These are phyloP conservation scores for Phenganax stokvisi DNA, from an alignment of 92 coral and sea anemone species.

Conservation along the genomic window DNA sequence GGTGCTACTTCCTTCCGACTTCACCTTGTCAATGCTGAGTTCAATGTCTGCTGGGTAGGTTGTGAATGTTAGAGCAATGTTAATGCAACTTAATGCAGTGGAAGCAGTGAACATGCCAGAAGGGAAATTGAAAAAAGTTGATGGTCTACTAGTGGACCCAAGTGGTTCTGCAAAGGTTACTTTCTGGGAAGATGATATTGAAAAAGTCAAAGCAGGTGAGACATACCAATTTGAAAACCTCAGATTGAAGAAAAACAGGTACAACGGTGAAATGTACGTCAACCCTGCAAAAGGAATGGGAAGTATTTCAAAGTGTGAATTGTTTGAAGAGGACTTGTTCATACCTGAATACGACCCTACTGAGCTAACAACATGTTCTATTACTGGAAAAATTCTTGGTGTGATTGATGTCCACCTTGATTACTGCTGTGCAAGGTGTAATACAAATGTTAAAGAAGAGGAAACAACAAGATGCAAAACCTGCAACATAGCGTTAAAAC, in stretches of 20 bases:
- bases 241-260: conserved; percentile 23
- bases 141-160: conserved; percentile 20
- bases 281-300: not conserved
- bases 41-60: conserved; percentile 9
- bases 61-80: conserved; percentile 22
- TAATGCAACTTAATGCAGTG: not conserved
- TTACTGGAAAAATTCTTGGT: conserved; percentile 22
- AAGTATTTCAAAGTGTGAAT: not conserved
- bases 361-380: conserved; percentile 10
- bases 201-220: conserved; percentile 10
- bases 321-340: conserved; percentile 5
- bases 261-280: conserved; percentile 21
- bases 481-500: not conserved
- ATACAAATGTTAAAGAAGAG: conserved; percentile 9
- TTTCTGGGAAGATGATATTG: conserved; percentile 25
- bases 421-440: conserved; percentile 33
- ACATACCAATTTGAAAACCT: conserved; percentile 25
- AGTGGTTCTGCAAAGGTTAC: conserved; percentile 3
- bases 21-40: conserved; percentile 14
- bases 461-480: conserved; percentile 12
- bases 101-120: conserved; percentile 17
- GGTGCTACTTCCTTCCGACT: conserved; percentile 9
- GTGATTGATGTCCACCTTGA: conserved; percentile 28
- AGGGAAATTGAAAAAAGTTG: conserved; percentile 6
- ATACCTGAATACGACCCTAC: conserved; percentile 12